A percentile compares a stretch with the other conserved stretches of the same genome.
phyloP scores from a whole-genome alignment of 2,113 vertebrate genomes.

The Apeltes quadracus region DNA sequence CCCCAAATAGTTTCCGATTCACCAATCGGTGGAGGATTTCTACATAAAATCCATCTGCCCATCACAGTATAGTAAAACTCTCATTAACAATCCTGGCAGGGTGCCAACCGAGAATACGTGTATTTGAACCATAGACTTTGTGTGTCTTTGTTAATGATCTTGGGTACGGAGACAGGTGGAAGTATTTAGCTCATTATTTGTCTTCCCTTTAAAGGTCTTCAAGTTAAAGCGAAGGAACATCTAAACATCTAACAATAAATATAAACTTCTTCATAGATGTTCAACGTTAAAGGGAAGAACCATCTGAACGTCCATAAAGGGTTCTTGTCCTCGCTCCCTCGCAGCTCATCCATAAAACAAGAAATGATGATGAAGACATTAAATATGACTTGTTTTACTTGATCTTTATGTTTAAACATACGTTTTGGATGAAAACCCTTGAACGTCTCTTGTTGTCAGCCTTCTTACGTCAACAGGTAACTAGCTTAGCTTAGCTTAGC shows the following conservation, averaged over 20 bases:
- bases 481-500: not conserved
- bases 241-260: not conserved
- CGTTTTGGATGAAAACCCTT: not conserved
- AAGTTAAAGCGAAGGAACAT: not conserved
- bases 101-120: too few relatives aligned
- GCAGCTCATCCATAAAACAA: not conserved
- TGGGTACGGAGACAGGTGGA: too few relatives aligned
- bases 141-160: too few relatives aligned
- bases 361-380: not conserved
- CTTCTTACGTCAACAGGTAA: slow-evolving; percentile 2
- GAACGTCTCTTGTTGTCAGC: not conserved
- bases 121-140: too few relatives aligned
- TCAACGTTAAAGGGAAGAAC: too few relatives aligned
- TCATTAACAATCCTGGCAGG: too few relatives aligned
- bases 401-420: not conserved
- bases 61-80: too few relatives aligned
- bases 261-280: not conserved
- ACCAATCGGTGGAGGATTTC: too few relatives aligned
- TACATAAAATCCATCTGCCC: too few relatives aligned
- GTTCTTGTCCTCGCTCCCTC: not conserved
- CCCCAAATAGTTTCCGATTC: too few relatives aligned
- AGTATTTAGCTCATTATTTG: too few relatives aligned
- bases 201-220: too few relatives aligned
- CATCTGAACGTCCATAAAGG: not conserved
- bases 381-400: not conserved